Evolutionary conservation across 2,888 invertebrate genomes (phyloP).

Genomic region (Aspidapion aeneum): DNA sequence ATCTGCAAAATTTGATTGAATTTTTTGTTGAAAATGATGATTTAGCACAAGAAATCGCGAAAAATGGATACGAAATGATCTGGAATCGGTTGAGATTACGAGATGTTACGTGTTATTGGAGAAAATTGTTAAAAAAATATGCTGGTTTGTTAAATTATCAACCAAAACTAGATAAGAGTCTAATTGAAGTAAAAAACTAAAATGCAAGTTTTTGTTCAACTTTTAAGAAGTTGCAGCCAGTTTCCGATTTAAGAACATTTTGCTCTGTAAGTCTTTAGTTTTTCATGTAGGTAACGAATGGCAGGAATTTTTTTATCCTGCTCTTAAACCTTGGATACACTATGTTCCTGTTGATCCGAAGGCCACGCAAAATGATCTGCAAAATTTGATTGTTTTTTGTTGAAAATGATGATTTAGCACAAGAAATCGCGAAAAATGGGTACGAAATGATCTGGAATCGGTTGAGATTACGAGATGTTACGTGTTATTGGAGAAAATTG

Average conservation of each 20-base stretch:
- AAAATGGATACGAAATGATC: slow-evolving; percentile 75
- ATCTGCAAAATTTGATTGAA: slow-evolving; percentile 58
- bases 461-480: slow-evolving; percentile 75
- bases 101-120: slow-evolving; percentile 88
- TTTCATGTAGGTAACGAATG: slow-evolving; percentile 94
- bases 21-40: slow-evolving; percentile 76
- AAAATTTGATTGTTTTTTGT: slow-evolving; percentile 71
- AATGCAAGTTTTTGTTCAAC: no score
- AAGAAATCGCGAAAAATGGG: slow-evolving; percentile 79
- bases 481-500: slow-evolving; percentile 83
- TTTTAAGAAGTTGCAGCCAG: slow-evolving; percentile 97
- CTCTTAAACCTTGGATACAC: slow-evolving; percentile 92
- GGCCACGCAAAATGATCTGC: slow-evolving; percentile 65
- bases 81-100: no score
- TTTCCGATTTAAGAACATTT: slow-evolving; percentile 93
- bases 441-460: slow-evolving; percentile 80
- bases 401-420: slow-evolving; percentile 68
- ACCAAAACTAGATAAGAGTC: no score
- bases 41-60: slow-evolving; percentile 73
- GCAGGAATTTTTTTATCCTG: slow-evolving; percentile 92
- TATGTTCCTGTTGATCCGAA: slow-evolving; percentile 77
- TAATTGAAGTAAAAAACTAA: no score
- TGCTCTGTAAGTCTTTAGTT: slow-evolving; percentile 87
- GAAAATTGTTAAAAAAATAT: slow-evolving; percentile 69
- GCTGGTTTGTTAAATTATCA: slow-evolving; percentile 61